Percentiles rank a stretch among this genome's conserved stretches.
Conservation (phyloP, 1,140 invertebrate genomes). For the Oncopeltus fasciatus region DNA sequence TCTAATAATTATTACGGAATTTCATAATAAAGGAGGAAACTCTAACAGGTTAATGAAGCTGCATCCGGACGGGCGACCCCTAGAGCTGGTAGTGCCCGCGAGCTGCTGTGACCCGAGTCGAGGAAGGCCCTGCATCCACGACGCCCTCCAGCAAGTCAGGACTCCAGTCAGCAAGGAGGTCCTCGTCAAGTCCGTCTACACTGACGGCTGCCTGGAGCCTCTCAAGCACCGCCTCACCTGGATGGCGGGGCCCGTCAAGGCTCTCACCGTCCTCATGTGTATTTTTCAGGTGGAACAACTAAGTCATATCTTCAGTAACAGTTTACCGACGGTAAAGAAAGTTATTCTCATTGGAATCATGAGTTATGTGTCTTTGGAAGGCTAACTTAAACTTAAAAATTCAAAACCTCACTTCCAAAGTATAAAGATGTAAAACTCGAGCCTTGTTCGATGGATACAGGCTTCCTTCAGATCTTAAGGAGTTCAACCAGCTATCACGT, state of each 20-base stretch:
- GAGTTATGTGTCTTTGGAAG: too few species aligned
- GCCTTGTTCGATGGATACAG: too few species aligned
- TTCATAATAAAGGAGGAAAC: too few species aligned
- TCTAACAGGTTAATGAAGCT: neutral
- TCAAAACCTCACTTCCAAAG: too few species aligned
- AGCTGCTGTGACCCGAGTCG: neutral
- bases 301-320: too few species aligned
- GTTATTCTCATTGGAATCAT: too few species aligned
- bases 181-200: neutral
- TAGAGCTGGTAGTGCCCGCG: neutral
- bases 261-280: neutral
- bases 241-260: neutral
- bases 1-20: too few species aligned
- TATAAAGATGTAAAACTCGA: too few species aligned
- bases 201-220: neutral
- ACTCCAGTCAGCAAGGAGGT: neutral
- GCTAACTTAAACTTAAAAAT: too few species aligned
- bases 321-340: too few species aligned
- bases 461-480: too few species aligned
- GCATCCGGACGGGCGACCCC: neutral
- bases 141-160: neutral
- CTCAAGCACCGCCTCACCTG: neutral
- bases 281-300: neutral
- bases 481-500: too few species aligned
- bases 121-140: neutral